Conservation (phyloP, 92 coral and sea anemone species). For the Siderastrea siderea region DNA sequence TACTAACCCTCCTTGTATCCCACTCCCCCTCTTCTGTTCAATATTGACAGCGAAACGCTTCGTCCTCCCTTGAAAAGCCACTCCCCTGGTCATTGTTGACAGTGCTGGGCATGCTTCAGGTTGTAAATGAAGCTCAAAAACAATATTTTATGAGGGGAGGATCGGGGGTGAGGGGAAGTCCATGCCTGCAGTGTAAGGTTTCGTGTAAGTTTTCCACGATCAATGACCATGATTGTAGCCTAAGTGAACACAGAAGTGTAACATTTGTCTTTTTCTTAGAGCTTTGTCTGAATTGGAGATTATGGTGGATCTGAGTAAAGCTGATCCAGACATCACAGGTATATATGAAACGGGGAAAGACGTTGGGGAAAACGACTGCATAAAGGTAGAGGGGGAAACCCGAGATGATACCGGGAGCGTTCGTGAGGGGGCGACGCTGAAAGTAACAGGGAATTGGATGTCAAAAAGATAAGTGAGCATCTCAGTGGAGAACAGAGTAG, state of each 20-base stretch:
- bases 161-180: too few relatives aligned
- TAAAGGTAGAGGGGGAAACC: background rate
- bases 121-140: too few relatives aligned
- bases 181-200: too few relatives aligned
- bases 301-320: slow-evolving; percentile 39
- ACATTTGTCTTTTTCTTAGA: slow-evolving; percentile 4
- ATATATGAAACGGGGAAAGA: slow-evolving; percentile 26
- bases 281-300: slow-evolving; percentile 17
- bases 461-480: background rate
- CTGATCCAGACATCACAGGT: background rate
- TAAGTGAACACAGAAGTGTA: background rate
- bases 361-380: background rate
- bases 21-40: too few relatives aligned
- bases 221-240: background rate
- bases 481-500: background rate
- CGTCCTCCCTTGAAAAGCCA: too few relatives aligned
- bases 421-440: background rate
- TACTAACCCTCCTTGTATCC: too few relatives aligned
- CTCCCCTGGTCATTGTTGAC: too few relatives aligned
- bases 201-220: too few relatives aligned
- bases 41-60: too few relatives aligned
- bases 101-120: too few relatives aligned
- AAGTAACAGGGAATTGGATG: background rate
- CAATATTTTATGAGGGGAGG: too few relatives aligned
- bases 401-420: background rate